Evolutionary conservation across 1,140 invertebrate species (phyloP), one percentile per base, ranked within the genome.

Genomic region (Bilobella aurantiaca): DNA sequence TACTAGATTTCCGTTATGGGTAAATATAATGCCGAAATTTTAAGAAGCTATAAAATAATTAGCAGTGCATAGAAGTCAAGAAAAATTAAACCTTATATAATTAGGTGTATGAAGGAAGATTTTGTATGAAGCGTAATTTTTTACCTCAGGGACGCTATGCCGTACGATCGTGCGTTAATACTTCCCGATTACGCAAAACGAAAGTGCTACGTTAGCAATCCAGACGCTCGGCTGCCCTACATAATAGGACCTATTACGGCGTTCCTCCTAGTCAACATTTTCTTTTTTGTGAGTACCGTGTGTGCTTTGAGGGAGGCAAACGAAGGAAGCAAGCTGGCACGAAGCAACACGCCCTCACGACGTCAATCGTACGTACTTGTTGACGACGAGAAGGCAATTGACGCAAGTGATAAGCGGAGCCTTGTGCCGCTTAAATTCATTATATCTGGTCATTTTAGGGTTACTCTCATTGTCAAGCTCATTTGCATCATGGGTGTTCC

Each of bases 161-260:
- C 49, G 5, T 53, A 53, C 49, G 49, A 53, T 5, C 49, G 49
- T 5, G 25, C 49, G 23, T 23, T 53, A 23, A 23, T 53, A 12
- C 8, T 53, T 12, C 12, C 49, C 14, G 49, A 53, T 23, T 53
- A 53, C 25, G 49, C 14, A 23, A 53, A 53, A 23, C 49, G 49
- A 23, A 53, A 53, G 23, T 53, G 49, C 25, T 53, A 53, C 49
- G 5, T 53, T 5, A 53, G 49, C 49, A 53, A 53, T 53, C 49
- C 49, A 18, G 3, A 23, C 25, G 49, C 49, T 14, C 49, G 49
- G 5, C 12, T 53, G 8, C 49, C 49, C 12, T 53, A 53, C 49
- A 23, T 53, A 12, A 16, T 23, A 5, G 49, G 12, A 5, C 49
- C 49, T 5, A 53, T 53, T 8, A 23, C 49, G 5, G 12, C 25